Conservation (phyloP, 1,140 invertebrate genomes). For the Phenacoccus solenopsis region DNA sequence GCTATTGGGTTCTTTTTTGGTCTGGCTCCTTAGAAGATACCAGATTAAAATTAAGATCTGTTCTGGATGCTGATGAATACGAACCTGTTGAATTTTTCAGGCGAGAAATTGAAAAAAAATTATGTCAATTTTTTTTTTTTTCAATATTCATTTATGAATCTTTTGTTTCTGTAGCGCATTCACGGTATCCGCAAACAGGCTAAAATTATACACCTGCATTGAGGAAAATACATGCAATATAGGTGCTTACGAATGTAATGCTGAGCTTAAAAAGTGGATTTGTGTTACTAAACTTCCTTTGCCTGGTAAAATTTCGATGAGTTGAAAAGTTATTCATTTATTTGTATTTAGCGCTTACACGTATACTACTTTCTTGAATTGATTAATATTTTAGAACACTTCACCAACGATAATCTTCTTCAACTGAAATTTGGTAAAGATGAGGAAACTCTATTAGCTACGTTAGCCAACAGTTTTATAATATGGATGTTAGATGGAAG, state of each 20-base stretch:
- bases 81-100: slow-evolving; percentile 60
- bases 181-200: background rate
- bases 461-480: slow-evolving; percentile 68
- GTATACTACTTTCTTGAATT: too few species aligned
- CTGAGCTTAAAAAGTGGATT: background rate
- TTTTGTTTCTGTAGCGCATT: background rate
- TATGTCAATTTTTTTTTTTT: slow-evolving; percentile 1
- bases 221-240: background rate
- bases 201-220: background rate
- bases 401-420: slow-evolving; percentile 48
- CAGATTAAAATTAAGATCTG: slow-evolving; percentile 49
- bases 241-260: background rate
- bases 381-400: background rate
- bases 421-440: slow-evolving; percentile 70
- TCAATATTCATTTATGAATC: background rate
- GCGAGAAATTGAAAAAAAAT: slow-evolving; percentile 31
- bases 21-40: slow-evolving; percentile 62
- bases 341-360: too few species aligned
- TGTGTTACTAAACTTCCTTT: background rate
- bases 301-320: slow-evolving; percentile 23
- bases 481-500: slow-evolving; percentile 46
- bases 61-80: slow-evolving; percentile 40
- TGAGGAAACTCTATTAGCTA: slow-evolving; percentile 67
- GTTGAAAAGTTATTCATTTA: slow-evolving; percentile 19
- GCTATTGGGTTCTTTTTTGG: slow-evolving; percentile 64